Evolutionary conservation across 2,113 vertebrate species (phyloP).

Genomic region (Sinocyclocheilus anshuiensis): DNA sequence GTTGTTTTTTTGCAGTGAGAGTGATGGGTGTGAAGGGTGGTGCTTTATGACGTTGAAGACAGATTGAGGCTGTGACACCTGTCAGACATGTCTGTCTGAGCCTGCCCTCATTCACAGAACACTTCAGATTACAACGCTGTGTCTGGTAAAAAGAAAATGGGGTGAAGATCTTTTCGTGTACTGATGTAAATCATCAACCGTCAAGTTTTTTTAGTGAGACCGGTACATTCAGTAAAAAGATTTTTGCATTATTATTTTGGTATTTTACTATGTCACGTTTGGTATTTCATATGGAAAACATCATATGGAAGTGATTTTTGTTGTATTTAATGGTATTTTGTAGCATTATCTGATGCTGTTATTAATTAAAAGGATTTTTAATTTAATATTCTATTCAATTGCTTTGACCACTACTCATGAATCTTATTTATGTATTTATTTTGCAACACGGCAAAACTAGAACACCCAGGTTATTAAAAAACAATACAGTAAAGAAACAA

Average conservation of each 20-base stretch:
- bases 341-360: neutral
- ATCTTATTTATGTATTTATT: too few relatives aligned
- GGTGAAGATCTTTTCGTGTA: neutral
- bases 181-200: neutral
- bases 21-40: neutral
- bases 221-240: neutral
- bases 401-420: neutral
- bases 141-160: slow-evolving; percentile 16
- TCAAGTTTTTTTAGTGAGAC: neutral
- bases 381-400: neutral
- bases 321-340: neutral
- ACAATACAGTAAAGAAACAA: too few relatives aligned
- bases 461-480: neutral
- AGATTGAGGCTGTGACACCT: slow-evolving; percentile 30
- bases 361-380: neutral
- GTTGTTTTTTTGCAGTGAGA: neutral
- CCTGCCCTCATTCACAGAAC: slow-evolving; percentile 12
- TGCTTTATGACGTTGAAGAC: slow-evolving; percentile 4
- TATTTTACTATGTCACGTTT: neutral
- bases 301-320: neutral
- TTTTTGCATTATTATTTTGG: neutral
- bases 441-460: neutral
- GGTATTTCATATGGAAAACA: neutral
- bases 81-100: slow-evolving; percentile 22
- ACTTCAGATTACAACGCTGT: neutral